phyloP scores from a whole-genome alignment of 2,797 vertebrate genomes.

The Sardinella longiceps region DNA sequence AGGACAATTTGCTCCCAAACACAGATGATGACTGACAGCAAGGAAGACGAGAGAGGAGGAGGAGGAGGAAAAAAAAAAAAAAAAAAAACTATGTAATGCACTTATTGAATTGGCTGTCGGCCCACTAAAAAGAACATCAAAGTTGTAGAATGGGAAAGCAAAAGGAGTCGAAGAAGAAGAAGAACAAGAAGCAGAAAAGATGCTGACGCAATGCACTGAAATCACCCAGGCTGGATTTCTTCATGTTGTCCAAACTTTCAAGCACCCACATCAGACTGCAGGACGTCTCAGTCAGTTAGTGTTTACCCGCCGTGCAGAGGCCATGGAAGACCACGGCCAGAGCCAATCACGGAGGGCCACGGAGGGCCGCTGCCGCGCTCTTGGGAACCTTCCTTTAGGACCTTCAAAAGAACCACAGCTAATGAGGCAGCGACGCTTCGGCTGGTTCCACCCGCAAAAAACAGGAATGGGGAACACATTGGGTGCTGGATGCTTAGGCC shows the following conservation, averaged over 20 bases:
- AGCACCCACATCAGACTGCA: background rate
- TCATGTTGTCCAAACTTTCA: conserved; percentile 7
- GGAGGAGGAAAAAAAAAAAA: background rate
- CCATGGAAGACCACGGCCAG: background rate
- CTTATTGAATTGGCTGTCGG: conserved; percentile 19
- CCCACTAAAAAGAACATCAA: background rate
- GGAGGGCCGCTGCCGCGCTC: background rate
- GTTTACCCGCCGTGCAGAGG: background rate
- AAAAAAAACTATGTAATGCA: background rate
- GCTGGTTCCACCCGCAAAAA: background rate
- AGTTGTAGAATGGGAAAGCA: conserved; percentile 28
- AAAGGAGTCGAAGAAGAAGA: background rate
- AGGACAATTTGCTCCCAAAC: background rate
- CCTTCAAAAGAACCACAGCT: background rate
- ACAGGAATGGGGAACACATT: background rate
- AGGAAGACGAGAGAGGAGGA: background rate
- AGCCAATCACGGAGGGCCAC: background rate
- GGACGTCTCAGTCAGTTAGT: background rate
- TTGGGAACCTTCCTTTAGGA: background rate
- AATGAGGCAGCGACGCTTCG: background rate
- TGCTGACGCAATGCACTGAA: conserved; percentile 17
- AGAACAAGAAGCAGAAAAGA: background rate
- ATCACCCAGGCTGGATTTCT: background rate
- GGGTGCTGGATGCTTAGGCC: background rate
- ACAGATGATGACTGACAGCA: conserved; percentile 23